Evolutionary conservation across 2,113 vertebrate species (phyloP), one percentile per base, ranked within the genome.

Genomic region (Nothoprocta perdicaria): DNA sequence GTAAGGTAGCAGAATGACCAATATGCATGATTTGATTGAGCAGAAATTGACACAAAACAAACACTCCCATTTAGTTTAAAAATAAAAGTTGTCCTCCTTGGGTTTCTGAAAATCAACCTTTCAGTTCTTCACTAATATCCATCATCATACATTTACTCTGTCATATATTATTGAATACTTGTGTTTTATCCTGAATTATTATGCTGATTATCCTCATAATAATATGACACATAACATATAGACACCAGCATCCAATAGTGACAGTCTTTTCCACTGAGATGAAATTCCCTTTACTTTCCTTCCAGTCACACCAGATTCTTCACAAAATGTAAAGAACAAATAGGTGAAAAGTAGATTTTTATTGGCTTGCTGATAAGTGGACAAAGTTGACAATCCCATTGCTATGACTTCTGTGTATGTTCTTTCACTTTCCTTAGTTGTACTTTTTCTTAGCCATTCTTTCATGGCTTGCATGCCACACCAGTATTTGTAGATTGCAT

Each of bases 201-300:
- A 38, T 38, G 7, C 35, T 38, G 35, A 38, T 38, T 23, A 23
- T 48, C 48, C 48, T 48, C 48, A 48, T 48, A 48, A 48, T 48
- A 22, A 48, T 48, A 48, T 48, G 48, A 48, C 22, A 48, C 10
- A 48, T 48, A 48, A 48, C 10, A 48, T 48, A 48, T 22, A 48
- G 46, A 65, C 0, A 1, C 43, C 33, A 24, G 45, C 31, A 35
- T 23, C 63, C 62, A 41, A 66, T 31, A 67, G 46, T 0, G 0
- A 62, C 9, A 45, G 29, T 27, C 18, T 69, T 48, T 74, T 60
- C 48, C 55, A 58, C 11, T 10, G 40, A 48, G 18, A 6, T 63
- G 19, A 67, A 26, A 50, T 67, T 71, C 18, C 68, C 29, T 73
- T 79, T 40, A 75, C 22, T 21, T 61, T 69, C 55, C 12, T 79